A percentile compares a stretch with the other conserved stretches of the same genome.
These are phyloP conservation scores for Bucco capensis DNA, from an alignment of 2,113 vertebrate genomes.

Conservation along the genomic window DNA sequence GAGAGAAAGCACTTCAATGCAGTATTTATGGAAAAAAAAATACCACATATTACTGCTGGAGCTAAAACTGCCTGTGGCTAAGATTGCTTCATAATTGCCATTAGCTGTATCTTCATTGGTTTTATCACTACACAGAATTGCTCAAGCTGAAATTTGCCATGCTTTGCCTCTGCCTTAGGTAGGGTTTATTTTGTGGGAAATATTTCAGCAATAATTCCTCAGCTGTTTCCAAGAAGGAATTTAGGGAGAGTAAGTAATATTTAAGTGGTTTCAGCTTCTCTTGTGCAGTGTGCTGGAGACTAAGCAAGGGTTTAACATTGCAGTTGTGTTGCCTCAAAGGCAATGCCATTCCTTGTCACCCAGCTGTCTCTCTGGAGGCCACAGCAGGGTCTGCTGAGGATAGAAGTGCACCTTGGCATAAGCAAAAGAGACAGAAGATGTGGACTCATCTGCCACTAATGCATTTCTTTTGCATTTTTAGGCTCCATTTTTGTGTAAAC, in stretches of 20 bases:
- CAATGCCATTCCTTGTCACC: not conserved
- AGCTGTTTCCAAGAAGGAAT: not conserved
- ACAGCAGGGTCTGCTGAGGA: not conserved
- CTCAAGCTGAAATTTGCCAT: constrained; percentile 19
- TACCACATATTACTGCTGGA: not conserved
- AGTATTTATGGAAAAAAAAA: not conserved
- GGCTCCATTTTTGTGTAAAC: not conserved
- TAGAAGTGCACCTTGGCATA: not conserved
- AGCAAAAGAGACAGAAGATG: not conserved
- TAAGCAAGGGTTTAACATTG: not conserved
- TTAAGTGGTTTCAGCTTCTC: not conserved
- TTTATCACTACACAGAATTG: not conserved
- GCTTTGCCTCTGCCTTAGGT: not conserved
- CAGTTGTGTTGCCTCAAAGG: not conserved
- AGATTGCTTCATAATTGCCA: constrained; percentile 25
- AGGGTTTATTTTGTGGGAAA: not conserved
- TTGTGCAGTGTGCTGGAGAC: not conserved
- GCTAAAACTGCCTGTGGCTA: constrained; percentile 11
- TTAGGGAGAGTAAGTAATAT: not conserved
- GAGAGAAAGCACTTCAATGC: not conserved
- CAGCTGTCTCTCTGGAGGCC: not conserved
- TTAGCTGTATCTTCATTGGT: not conserved
- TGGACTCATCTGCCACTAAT: not conserved
- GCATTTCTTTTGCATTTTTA: not conserved
- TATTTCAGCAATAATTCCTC: not conserved